Conservation (phyloP, 2,888 invertebrate species). For the Mactromeris polynyma region DNA sequence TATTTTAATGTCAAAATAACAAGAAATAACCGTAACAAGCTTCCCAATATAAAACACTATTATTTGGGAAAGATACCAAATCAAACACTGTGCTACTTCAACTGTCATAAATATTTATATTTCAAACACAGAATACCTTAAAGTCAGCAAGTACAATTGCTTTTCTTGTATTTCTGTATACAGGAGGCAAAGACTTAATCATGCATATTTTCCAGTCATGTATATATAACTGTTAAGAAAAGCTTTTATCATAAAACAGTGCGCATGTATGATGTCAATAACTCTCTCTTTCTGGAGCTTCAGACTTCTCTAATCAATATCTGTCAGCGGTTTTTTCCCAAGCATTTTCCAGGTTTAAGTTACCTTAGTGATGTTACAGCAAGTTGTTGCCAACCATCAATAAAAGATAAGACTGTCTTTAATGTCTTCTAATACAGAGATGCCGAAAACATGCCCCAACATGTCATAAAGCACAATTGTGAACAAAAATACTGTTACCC, state of each 20-base stretch:
- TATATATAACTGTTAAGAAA: neutral
- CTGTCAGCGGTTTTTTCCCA: neutral
- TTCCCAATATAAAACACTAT: too few relatives aligned
- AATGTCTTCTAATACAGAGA: neutral
- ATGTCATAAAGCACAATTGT: too few relatives aligned
- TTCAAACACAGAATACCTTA: too few relatives aligned
- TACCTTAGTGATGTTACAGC: neutral
- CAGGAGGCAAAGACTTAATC: neutral
- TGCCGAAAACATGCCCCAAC: too few relatives aligned
- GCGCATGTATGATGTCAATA: neutral
- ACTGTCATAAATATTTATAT: too few relatives aligned
- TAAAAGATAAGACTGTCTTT: neutral
- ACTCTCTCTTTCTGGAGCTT: neutral
- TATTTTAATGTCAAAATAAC: too few relatives aligned
- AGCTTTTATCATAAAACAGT: neutral
- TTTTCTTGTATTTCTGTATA: too few relatives aligned
- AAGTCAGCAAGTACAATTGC: too few relatives aligned
- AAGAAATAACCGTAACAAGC: too few relatives aligned
- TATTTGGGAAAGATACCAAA: too few relatives aligned
- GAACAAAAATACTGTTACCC: too few relatives aligned
- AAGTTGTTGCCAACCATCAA: neutral
- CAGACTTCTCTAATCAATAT: conserved; percentile 6
- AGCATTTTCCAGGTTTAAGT: neutral
- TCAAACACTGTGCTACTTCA: too few relatives aligned
- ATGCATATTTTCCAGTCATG: neutral